These are phyloP conservation scores for Myrmecophaga tridactyla DNA, from an alignment of 2,113 vertebrate genomes.

Conservation along the genomic window DNA sequence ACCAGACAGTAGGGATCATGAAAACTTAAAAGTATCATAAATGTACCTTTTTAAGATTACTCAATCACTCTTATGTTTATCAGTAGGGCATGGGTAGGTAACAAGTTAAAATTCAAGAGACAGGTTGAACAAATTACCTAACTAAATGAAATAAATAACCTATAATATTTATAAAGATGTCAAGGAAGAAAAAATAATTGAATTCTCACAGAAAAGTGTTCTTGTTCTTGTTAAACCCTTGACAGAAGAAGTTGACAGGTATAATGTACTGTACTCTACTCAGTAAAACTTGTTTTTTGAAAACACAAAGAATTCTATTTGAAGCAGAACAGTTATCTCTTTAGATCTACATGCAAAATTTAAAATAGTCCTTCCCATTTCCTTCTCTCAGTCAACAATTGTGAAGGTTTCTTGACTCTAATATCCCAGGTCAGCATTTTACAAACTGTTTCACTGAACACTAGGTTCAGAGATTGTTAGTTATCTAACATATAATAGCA, in stretches of 20 bases:
- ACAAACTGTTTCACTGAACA: background rate
- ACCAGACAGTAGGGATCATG: background rate
- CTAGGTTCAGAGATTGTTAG: background rate
- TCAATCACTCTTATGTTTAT: background rate
- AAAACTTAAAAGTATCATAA: background rate
- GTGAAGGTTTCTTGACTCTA: background rate
- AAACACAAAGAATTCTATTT: constrained; percentile 42
- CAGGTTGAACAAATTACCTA: background rate
- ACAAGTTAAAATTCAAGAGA: constrained; percentile 5
- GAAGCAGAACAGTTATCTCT: background rate
- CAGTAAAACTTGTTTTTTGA: constrained; percentile 58
- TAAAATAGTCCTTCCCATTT: background rate
- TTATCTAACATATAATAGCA: background rate
- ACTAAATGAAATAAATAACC: constrained; percentile 18
- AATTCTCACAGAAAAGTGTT: constrained; percentile 69
- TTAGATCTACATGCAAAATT: background rate
- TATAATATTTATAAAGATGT: constrained; percentile 53
- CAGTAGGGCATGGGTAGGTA: background rate
- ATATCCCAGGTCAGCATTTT: background rate
- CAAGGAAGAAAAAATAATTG: constrained; percentile 49
- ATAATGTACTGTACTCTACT: constrained; percentile 4
- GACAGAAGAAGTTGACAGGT: constrained; percentile 52
- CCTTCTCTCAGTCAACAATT: background rate
- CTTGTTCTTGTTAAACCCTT: constrained; percentile 66
- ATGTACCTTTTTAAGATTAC: background rate